Conservation (phyloP, 2,113 vertebrate species). For the Daphoenositta chrysoptera region DNA sequence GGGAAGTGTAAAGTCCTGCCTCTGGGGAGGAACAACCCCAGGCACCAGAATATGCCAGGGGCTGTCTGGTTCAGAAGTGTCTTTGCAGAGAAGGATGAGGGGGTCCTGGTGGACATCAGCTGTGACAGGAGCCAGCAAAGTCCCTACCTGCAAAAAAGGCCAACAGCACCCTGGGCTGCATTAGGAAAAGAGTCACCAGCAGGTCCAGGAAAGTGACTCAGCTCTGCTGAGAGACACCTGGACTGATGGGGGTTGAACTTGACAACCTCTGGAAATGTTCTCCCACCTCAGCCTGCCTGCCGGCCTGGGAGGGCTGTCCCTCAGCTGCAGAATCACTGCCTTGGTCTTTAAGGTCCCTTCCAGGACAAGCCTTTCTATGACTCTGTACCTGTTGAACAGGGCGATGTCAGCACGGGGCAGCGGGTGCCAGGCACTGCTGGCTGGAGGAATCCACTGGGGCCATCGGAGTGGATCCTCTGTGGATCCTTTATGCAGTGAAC, state of each 20-base stretch:
- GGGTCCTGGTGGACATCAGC: neutral
- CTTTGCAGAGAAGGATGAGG: neutral
- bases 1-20: neutral
- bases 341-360: neutral
- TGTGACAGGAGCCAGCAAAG: neutral
- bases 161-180: neutral
- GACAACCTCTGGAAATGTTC: neutral
- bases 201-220: neutral
- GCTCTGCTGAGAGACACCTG: neutral
- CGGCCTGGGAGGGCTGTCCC: neutral
- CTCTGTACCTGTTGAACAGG: too few species aligned
- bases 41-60: neutral
- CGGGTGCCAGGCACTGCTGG: neutral
- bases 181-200: neutral
- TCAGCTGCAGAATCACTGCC: neutral
- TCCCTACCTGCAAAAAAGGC: neutral
- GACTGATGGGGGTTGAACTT: neutral
- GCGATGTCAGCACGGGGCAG: fast-evolving
- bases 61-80: fast-evolving
- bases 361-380: neutral
- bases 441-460: neutral
- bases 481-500: neutral
- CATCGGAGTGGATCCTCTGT: neutral
- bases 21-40: neutral
- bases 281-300: neutral